Evolutionary conservation across 2,113 vertebrate genomes (phyloP).

Genomic region (Probosciger aterrimus): DNA sequence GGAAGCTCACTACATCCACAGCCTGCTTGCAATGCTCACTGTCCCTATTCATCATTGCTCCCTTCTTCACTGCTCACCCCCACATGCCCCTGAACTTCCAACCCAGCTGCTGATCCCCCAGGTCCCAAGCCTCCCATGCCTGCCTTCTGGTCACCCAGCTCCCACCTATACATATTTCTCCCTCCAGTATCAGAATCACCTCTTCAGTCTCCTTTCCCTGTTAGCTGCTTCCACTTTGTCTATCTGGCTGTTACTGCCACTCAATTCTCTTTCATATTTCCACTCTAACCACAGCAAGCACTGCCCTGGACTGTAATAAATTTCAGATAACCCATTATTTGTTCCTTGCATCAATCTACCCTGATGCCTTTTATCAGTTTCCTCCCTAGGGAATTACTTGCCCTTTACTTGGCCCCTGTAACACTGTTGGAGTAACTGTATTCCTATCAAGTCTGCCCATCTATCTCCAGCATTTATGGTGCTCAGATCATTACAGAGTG

Average conservation of each 20-base stretch:
- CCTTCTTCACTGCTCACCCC: not conserved
- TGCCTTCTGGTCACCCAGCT: not conserved
- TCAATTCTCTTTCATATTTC: constrained; percentile 36
- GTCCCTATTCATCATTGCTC: not conserved
- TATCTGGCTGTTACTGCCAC: not conserved
- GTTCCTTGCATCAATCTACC: constrained; percentile 23
- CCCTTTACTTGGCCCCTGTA: constrained; percentile 55
- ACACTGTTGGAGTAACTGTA: constrained; percentile 41
- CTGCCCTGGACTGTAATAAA: constrained; percentile 18
- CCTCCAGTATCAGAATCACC: not conserved
- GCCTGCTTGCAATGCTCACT: not conserved
- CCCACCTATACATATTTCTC: not conserved
- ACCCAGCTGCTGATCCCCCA: not conserved
- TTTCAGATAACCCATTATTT: constrained; percentile 37
- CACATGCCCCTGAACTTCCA: not conserved
- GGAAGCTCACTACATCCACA: not conserved
- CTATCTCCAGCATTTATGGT: constrained; percentile 25
- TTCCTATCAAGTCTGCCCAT: constrained; percentile 31
- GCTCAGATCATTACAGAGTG: not conserved
- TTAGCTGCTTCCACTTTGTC: not conserved
- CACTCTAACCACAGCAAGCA: constrained; percentile 12
- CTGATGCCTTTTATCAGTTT: constrained; percentile 41
- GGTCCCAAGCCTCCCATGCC: not conserved
- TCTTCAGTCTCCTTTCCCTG: not conserved
- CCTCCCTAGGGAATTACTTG: constrained; percentile 24